Percentiles rank a stretch among this genome's conserved stretches.
Evolutionary conservation across 1,140 invertebrate species (phyloP).

Genomic region (Brachionus rubens): DNA sequence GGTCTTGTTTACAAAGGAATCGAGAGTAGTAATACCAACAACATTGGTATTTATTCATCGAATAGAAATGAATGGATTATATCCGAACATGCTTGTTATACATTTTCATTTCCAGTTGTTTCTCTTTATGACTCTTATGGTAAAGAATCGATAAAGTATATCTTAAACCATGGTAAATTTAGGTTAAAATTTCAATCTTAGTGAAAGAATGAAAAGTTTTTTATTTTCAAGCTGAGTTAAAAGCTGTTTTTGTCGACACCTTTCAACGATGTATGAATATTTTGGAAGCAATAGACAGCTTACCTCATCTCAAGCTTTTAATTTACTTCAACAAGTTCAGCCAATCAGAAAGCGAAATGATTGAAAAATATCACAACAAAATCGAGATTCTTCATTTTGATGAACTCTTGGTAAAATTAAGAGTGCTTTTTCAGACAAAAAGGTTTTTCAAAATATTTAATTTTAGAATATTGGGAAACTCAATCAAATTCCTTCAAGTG

Average conservation of each 20-base stretch:
- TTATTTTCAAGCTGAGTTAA: slow-evolving; percentile 41
- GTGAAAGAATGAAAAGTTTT: no score
- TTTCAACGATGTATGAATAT: slow-evolving; percentile 11
- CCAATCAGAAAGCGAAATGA: not conserved
- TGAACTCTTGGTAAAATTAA: not conserved
- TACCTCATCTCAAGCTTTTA: slow-evolving; percentile 5
- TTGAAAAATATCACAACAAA: not conserved
- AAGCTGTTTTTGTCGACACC: slow-evolving; percentile 37
- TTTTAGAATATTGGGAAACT: slow-evolving; percentile 21
- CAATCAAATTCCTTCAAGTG: slow-evolving; percentile 16
- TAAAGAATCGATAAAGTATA: slow-evolving; percentile 35
- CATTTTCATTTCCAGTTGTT: slow-evolving; percentile 31
- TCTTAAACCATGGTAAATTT: slow-evolving; percentile 46
- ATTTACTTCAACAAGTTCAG: slow-evolving; percentile 36
- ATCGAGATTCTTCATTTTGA: slow-evolving; percentile 24
- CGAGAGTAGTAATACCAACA: slow-evolving; percentile 12
- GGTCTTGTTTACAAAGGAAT: slow-evolving; percentile 20
- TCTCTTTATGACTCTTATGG: slow-evolving; percentile 43
- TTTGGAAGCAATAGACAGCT: not conserved
- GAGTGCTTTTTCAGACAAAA: no score
- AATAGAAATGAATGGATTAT: slow-evolving; percentile 45
- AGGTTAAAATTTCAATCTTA: not conserved
- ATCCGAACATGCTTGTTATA: slow-evolving; percentile 30
- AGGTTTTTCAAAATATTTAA: no score
- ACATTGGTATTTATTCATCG: slow-evolving; percentile 37